Evolutionary conservation across 2,797 vertebrate species (phyloP).

Genomic region (Bryconaethiops microstoma): DNA sequence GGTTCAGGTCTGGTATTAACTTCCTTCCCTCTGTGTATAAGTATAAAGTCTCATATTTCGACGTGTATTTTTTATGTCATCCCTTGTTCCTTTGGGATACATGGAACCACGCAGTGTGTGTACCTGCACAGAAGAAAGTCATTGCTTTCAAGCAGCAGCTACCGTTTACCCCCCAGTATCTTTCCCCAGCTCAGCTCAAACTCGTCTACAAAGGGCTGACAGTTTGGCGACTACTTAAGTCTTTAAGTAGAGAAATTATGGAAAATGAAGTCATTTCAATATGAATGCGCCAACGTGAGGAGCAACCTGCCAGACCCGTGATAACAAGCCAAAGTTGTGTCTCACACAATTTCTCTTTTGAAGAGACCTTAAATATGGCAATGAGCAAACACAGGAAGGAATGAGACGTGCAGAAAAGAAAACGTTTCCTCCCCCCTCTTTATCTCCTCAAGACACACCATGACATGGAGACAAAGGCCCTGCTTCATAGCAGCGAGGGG

Average conservation of each 20-base stretch:
- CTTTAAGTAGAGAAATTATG: constrained; percentile 50
- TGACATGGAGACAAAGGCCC: constrained; percentile 63
- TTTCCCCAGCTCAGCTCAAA: constrained; percentile 25
- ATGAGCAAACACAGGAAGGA: constrained; percentile 50
- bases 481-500: constrained; percentile 52
- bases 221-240: constrained; percentile 49
- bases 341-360: constrained; percentile 57
- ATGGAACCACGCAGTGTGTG: not conserved
- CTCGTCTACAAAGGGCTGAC: constrained; percentile 37
- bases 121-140: constrained; percentile 26
- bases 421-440: constrained; percentile 51
- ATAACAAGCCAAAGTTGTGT: constrained; percentile 61
- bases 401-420: constrained; percentile 54
- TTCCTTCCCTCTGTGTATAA: not conserved
- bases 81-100: not conserved
- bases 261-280: constrained; percentile 56
- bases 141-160: constrained; percentile 26
- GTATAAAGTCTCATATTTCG: not conserved
- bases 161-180: constrained; percentile 26
- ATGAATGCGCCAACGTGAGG: constrained; percentile 51
- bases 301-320: constrained; percentile 60
- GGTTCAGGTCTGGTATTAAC: not conserved
- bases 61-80: not conserved
- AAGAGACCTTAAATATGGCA: constrained; percentile 62
- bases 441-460: constrained; percentile 64